Percentiles rank a stretch among this genome's conserved stretches.
Evolutionary conservation across 2,113 vertebrate species (phyloP).

Genomic region (Sturnira hondurensis): DNA sequence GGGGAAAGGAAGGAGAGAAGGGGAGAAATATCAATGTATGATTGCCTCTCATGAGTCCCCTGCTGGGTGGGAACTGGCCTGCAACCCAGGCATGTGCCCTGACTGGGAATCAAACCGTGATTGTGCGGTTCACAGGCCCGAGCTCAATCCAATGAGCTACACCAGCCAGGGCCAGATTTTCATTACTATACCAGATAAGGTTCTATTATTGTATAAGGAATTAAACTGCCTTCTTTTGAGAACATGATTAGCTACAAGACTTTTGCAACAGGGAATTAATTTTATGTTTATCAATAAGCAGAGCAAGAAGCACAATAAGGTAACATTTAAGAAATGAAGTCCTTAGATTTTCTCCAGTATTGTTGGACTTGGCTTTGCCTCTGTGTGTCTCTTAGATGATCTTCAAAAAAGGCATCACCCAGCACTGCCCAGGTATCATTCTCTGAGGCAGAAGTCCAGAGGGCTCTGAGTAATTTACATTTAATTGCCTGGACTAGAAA

Average conservation of each 20-base stretch:
- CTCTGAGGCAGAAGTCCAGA: background rate
- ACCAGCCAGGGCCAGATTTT: constrained; percentile 12
- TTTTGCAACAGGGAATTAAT: background rate
- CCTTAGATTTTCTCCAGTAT: background rate
- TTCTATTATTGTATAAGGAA: background rate
- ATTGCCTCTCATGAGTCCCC: too few species aligned
- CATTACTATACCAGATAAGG: background rate
- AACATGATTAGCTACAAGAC: background rate
- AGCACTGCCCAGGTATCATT: background rate
- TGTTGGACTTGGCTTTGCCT: background rate
- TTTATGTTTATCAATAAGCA: constrained; percentile 3
- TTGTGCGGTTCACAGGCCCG: too few species aligned
- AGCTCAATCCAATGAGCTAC: too few species aligned
- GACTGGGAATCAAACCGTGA: too few species aligned
- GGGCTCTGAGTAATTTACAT: background rate
- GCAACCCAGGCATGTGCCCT: too few species aligned
- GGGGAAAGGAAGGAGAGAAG: too few species aligned
- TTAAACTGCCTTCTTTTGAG: background rate
- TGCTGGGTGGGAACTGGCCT: too few species aligned
- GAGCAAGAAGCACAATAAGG: background rate
- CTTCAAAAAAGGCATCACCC: background rate
- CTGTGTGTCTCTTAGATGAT: background rate
- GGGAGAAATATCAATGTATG: too few species aligned
- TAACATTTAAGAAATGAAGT: background rate
- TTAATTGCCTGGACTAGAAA: constrained; percentile 25